A percentile compares a stretch with the other conserved stretches of the same genome.
Conservation (phyloP, 2,113 vertebrate species). For the Cavia porcellus region DNA sequence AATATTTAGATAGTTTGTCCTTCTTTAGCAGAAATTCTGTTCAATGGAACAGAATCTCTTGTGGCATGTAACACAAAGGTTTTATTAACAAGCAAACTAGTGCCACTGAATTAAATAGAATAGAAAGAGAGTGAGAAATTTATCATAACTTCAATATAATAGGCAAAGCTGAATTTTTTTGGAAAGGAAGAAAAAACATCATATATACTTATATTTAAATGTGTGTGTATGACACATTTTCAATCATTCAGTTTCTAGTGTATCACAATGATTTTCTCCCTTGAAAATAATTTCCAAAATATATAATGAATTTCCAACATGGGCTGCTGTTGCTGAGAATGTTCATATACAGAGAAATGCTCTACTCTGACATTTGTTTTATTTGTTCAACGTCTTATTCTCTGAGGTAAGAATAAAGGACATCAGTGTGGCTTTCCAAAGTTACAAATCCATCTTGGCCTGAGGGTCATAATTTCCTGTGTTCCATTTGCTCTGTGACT, state of each 20-base stretch:
- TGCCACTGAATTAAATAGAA: neutral
- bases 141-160: slow-evolving; percentile 43
- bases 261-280: slow-evolving; percentile 76
- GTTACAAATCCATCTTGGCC: slow-evolving; percentile 57
- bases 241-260: slow-evolving; percentile 69
- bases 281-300: slow-evolving; percentile 61
- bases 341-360: slow-evolving; percentile 70
- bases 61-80: neutral
- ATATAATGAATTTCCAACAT: slow-evolving; percentile 78
- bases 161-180: neutral
- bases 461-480: slow-evolving; percentile 80
- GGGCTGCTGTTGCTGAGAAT: slow-evolving; percentile 60
- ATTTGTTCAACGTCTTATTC: slow-evolving; percentile 75
- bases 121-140: slow-evolving; percentile 18
- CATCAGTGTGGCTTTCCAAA: slow-evolving; percentile 75
- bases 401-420: slow-evolving; percentile 71
- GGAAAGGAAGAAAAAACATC: neutral
- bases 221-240: slow-evolving; percentile 53
- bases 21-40: slow-evolving; percentile 12
- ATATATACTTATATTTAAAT: neutral
- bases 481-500: slow-evolving; percentile 76
- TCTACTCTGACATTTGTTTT: slow-evolving; percentile 78
- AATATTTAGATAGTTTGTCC: neutral
- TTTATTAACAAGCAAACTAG: neutral
- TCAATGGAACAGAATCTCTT: neutral